phyloP scores from a whole-genome alignment of 2,113 vertebrate genomes.

The Cyprinus carpio region DNA sequence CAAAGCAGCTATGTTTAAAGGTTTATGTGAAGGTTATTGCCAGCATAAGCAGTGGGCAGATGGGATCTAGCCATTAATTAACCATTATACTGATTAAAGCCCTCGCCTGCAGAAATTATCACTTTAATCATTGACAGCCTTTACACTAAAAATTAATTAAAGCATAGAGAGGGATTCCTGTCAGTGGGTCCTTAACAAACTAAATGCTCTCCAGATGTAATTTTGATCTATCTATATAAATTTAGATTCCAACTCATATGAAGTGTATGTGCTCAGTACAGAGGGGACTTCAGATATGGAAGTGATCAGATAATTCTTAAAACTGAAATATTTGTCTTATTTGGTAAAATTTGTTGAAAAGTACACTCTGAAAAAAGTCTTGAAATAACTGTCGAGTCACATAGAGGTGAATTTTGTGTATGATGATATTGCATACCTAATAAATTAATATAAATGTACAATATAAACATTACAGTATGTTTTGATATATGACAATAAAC shows the following conservation, averaged over 20 bases:
- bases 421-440: too few species aligned
- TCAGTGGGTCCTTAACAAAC: constrained; percentile 1
- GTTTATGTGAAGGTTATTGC: constrained; percentile 17
- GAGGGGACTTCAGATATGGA: not conserved
- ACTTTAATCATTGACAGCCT: constrained; percentile 46
- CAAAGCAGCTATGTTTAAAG: constrained; percentile 23
- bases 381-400: not conserved
- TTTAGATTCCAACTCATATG: not conserved
- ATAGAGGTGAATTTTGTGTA: not conserved
- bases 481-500: too few species aligned
- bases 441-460: too few species aligned
- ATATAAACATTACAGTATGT: too few species aligned
- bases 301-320: not conserved
- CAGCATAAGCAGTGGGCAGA: constrained; percentile 36
- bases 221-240: not conserved
- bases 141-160: constrained; percentile 43
- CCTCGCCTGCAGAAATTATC: constrained; percentile 46
- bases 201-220: constrained; percentile 6
- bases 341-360: not conserved
- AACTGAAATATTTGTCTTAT: not conserved
- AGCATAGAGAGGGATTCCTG: constrained; percentile 24
- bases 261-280: not conserved
- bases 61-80: constrained; percentile 47
- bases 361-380: not conserved
- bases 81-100: constrained; percentile 50